Evolutionary conservation across 2,888 invertebrate species (phyloP), one percentile per base, ranked within the genome.

Genomic region (Lithodes maja): DNA sequence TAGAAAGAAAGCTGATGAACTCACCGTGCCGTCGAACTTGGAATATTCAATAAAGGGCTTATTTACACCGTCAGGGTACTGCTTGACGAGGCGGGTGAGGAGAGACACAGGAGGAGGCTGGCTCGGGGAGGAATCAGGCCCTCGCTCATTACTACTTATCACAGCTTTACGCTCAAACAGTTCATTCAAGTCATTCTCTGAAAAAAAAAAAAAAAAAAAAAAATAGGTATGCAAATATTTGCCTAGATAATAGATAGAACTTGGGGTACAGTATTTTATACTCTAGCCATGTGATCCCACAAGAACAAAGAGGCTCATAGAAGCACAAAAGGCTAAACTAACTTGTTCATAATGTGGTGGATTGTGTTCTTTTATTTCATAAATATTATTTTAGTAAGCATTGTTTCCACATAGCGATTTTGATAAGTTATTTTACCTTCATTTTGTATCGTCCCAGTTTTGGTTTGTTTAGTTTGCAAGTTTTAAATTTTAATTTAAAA

Each of bases 41-140:
- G 98, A 97, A 95, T 96, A 99, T 93, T 97, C 97, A 91, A 97
- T 95, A 94, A 97, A 99, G 84, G 98, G 97, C 94, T 98, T 97
- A 93, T 96, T 94, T 61, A 81, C 53, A 61, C 87, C 86, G 17
- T 90, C 87, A 53, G 89, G 86, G 68, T 96, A 96, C 92, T 96
- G 96, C 92, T 96, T 95, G 79, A 99, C 93, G 92, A 97, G 96
- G 92, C 96, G 95, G 0, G 97, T 94, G 78, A 99, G 94, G 90
- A 96, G 94, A 53, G 98, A 91, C 54, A 79, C 81, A 49, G 87
- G 80, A 50, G 85, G 49, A 17, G 71, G 80, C 33, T 52, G 79
- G n/a, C 71, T 50, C 33, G 50, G 9, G 5, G 83, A 71, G 50
- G 69, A 69, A 80, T 80, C 84, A 5, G 50, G 74, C 50, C n/a